phyloP scores from a whole-genome alignment of 2,113 vertebrate species.

The Catharus minimus region DNA sequence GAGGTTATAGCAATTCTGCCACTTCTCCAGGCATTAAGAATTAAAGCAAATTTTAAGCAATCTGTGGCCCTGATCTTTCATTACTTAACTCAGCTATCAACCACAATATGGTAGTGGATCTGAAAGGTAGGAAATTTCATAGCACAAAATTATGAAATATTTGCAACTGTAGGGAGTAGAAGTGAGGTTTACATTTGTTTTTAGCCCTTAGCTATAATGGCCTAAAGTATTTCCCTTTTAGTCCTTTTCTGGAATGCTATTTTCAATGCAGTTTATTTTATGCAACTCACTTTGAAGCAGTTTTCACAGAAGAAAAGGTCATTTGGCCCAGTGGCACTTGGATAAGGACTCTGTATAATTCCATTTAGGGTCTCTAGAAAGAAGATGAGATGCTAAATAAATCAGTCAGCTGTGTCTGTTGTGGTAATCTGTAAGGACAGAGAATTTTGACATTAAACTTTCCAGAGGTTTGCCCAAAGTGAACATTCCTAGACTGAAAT shows the following conservation, averaged over 20 bases:
- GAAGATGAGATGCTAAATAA: slow-evolving; percentile 10
- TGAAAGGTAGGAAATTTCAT: not conserved
- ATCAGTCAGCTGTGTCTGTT: slow-evolving; percentile 14
- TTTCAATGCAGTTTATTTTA: not conserved
- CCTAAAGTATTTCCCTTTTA: not conserved
- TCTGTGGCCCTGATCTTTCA: not conserved
- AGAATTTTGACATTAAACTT: slow-evolving; percentile 38
- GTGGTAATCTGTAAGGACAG: not conserved
- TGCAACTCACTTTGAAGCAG: not conserved
- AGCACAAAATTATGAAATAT: not conserved
- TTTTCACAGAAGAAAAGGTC: slow-evolving; percentile 50
- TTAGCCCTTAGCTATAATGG: not conserved
- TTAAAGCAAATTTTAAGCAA: not conserved
- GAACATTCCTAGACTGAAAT: not conserved
- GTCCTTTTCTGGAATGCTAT: not conserved
- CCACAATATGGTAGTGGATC: not conserved
- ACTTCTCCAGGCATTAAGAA: not conserved
- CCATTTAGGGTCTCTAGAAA: slow-evolving; percentile 28
- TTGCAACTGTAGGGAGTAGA: not conserved
- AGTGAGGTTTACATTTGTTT: not conserved
- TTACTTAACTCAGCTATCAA: not conserved
- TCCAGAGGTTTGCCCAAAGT: slow-evolving; percentile 23
- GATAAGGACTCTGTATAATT: not conserved
- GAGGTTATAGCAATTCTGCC: not conserved
- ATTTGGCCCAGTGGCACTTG: slow-evolving; percentile 21